Percentiles rank a stretch among this genome's conserved stretches.
Conservation (phyloP, 2,888 invertebrate genomes). For the Embidobia sp. region DNA sequence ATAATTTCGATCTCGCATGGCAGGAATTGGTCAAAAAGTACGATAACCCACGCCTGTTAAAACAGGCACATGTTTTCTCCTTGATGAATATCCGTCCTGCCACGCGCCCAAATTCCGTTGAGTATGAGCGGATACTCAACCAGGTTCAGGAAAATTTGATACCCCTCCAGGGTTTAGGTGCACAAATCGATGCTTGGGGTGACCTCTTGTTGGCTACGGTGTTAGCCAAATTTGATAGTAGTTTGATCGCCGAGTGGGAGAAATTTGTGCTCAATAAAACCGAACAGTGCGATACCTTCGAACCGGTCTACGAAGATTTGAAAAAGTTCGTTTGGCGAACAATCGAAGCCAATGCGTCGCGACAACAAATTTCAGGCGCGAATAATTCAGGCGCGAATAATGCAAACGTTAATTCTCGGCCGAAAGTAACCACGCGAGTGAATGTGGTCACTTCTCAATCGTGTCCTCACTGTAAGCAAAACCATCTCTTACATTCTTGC, state of each 20-base stretch:
- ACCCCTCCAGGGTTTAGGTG: conserved; percentile 16
- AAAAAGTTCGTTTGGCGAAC: conserved; percentile 20
- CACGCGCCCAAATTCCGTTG: conserved; percentile 6
- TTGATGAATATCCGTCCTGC: conserved; percentile 1
- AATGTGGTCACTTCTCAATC: not conserved
- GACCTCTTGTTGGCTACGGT: conserved; percentile 12
- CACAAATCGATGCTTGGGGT: not conserved
- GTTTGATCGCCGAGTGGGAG: conserved; percentile 2
- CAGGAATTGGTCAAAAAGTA: conserved; percentile 16
- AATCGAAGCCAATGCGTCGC: not conserved
- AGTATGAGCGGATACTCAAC: conserved; percentile 43
- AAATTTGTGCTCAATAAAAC: too few species aligned
- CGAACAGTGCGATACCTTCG: too few species aligned
- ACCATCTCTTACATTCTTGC: not conserved
- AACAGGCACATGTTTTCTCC: conserved; percentile 12
- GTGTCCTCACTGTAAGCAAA: not conserved
- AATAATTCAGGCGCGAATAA: too few species aligned
- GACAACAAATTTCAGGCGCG: not conserved
- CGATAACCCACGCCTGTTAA: conserved; percentile 24
- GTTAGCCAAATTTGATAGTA: not conserved
- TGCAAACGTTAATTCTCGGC: too few species aligned
- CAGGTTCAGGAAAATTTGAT: conserved; percentile 28
- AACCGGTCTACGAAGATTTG: conserved; percentile 10
- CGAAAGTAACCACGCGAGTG: not conserved
- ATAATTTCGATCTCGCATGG: conserved; percentile 46